Evolutionary conservation across 2,888 invertebrate species (phyloP).

Genomic region (Rhaphigaster nebulosa): DNA sequence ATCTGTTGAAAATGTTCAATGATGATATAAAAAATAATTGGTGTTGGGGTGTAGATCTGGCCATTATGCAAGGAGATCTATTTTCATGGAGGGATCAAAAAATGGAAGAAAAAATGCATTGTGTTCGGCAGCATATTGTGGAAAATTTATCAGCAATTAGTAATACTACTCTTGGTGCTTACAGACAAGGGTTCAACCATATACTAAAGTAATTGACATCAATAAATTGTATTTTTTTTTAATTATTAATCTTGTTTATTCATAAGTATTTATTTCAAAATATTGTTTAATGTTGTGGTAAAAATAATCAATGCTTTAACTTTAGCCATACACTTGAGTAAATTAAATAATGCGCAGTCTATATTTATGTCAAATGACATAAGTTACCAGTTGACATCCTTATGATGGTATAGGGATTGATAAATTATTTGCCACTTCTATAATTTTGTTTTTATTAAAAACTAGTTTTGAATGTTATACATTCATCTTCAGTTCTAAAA

Average conservation of each 20-base stretch:
- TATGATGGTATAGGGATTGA: no score
- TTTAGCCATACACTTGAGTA: no score
- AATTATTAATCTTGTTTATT: not conserved
- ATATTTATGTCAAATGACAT: no score
- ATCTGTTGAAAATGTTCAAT: conserved; percentile 73
- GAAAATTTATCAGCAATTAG: conserved; percentile 71
- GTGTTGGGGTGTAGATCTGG: conserved; percentile 84
- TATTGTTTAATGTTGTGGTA: not conserved
- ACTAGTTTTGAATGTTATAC: no score
- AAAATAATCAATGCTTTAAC: not conserved
- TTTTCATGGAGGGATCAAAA: conserved; percentile 66
- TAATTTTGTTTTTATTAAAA: no score
- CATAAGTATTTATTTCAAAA: not conserved
- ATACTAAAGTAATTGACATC: conserved; percentile 72
- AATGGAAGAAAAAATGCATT: conserved; percentile 67
- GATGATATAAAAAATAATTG: conserved; percentile 66
- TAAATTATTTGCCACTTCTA: no score
- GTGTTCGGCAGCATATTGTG: conserved; percentile 71
- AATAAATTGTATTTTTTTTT: not conserved
- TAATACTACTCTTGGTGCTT: conserved; percentile 74
- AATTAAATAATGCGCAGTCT: no score
- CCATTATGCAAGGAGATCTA: conserved; percentile 76
- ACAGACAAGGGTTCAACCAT: conserved; percentile 81
- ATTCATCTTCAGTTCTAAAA: no score
- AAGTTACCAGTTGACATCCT: no score